Percentiles rank a stretch among this genome's conserved stretches.
Evolutionary conservation across 1,140 invertebrate species (phyloP).

Genomic region (Vanessa tameamea): DNA sequence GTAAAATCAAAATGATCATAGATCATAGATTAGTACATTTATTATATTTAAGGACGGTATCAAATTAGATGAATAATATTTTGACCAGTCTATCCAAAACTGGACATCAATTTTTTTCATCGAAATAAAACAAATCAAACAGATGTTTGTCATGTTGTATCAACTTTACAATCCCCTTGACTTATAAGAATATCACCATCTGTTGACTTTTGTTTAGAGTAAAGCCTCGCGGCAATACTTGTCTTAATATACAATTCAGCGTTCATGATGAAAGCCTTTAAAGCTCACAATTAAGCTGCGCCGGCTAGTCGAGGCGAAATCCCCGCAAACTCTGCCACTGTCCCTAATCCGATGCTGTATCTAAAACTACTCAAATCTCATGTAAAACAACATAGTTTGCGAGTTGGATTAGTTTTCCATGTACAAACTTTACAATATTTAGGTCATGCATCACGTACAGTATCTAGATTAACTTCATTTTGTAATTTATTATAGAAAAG

Average conservation of each 20-base stretch:
- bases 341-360: slow-evolving; percentile 49
- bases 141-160: too few species aligned
- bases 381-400: slow-evolving; percentile 49
- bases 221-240: background rate
- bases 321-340: slow-evolving; percentile 44
- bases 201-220: background rate
- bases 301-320: slow-evolving; percentile 43
- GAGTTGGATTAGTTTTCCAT: slow-evolving; percentile 43
- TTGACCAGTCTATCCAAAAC: too few species aligned
- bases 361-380: slow-evolving; percentile 43
- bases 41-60: too few species aligned
- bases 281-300: slow-evolving; percentile 52
- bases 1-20: too few species aligned
- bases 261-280: slow-evolving; percentile 45
- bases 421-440: slow-evolving; percentile 37
- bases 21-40: too few species aligned
- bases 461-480: slow-evolving; percentile 17
- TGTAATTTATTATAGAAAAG: slow-evolving; percentile 5
- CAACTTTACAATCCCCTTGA: too few species aligned
- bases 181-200: too few species aligned
- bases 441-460: slow-evolving; percentile 26
- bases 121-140: too few species aligned
- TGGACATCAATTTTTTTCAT: too few species aligned
- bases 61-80: too few species aligned
- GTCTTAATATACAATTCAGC: slow-evolving; percentile 17